Evolutionary conservation across 2,888 invertebrate genomes (phyloP).

Genomic region (Selenia dentaria): DNA sequence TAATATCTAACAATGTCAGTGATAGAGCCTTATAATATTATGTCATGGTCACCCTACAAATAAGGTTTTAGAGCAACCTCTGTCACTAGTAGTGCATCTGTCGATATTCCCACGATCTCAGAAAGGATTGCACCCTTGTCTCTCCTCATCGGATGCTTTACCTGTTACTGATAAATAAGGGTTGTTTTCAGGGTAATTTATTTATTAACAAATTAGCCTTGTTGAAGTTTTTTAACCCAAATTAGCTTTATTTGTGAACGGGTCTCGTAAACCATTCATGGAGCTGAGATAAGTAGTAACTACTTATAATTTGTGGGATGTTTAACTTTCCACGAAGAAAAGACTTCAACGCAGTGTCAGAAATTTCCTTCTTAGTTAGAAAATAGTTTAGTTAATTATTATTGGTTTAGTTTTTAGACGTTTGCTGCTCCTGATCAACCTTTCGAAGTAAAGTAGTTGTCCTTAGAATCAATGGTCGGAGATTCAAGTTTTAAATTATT

Average conservation of each 20-base stretch:
- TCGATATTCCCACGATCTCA: constrained; percentile 67
- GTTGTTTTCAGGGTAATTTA: constrained; percentile 9
- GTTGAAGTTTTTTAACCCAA: constrained; percentile 5
- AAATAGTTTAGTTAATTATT: neutral
- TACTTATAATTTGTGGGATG: no score
- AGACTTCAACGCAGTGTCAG: constrained; percentile 46
- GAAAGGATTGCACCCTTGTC: constrained; percentile 68
- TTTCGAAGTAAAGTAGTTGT: no score
- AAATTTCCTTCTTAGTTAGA: neutral
- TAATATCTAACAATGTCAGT: no score
- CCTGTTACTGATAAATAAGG: constrained; percentile 29
- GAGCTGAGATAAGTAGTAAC: neutral
- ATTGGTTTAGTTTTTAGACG: no score
- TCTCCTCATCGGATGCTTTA: constrained; percentile 31
- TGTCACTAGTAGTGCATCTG: constrained; percentile 67
- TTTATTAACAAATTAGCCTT: constrained; percentile 3
- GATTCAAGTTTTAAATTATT: no score
- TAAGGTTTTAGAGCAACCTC: constrained; percentile 65
- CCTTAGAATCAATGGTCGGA: no score
- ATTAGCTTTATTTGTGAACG: constrained; percentile 10
- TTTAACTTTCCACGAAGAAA: no score
- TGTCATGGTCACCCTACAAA: constrained; percentile 39
- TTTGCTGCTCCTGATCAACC: no score
- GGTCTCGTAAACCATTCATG: neutral
- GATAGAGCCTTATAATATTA: no score